phyloP scores from a whole-genome alignment of 2,113 vertebrate genomes.

The Herpailurus yagouaroundi region DNA sequence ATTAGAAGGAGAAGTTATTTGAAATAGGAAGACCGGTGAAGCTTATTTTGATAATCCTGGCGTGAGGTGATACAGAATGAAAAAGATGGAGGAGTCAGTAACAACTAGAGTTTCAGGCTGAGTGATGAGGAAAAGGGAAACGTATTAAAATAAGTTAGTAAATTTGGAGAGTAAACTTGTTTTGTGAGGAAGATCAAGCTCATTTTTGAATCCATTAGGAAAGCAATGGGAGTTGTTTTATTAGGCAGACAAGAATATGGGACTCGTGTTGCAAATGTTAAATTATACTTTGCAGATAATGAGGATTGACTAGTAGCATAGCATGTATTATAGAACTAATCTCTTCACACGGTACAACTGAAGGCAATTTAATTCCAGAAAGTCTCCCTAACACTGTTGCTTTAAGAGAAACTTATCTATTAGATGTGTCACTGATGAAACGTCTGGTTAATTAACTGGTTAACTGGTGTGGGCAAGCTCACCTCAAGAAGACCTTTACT shows the following conservation, averaged over 20 bases:
- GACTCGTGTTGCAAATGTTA: not conserved
- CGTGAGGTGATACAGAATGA: not conserved
- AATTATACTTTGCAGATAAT: not conserved
- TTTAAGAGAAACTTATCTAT: not conserved
- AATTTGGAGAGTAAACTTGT: not conserved
- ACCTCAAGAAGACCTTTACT: conserved; percentile 13
- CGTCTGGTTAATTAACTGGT: conserved; percentile 18
- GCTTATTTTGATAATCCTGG: not conserved
- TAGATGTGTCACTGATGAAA: conserved; percentile 26
- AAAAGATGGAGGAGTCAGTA: not conserved
- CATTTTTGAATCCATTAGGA: not conserved
- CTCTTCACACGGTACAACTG: not conserved
- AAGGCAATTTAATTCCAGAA: conserved; percentile 16
- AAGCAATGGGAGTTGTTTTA: not conserved
- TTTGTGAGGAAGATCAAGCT: not conserved
- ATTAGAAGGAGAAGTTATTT: not conserved
- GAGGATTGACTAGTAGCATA: not conserved
- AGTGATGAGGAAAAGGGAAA: not conserved
- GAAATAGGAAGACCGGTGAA: not conserved
- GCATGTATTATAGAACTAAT: not conserved
- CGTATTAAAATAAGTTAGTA: not conserved
- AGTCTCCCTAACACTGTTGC: not conserved
- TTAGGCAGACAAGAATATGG: not conserved
- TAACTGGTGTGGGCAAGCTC: conserved; percentile 11
- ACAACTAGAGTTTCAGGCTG: not conserved